phyloP scores from a whole-genome alignment of 1,140 invertebrate genomes.

The Papilio machaon region DNA sequence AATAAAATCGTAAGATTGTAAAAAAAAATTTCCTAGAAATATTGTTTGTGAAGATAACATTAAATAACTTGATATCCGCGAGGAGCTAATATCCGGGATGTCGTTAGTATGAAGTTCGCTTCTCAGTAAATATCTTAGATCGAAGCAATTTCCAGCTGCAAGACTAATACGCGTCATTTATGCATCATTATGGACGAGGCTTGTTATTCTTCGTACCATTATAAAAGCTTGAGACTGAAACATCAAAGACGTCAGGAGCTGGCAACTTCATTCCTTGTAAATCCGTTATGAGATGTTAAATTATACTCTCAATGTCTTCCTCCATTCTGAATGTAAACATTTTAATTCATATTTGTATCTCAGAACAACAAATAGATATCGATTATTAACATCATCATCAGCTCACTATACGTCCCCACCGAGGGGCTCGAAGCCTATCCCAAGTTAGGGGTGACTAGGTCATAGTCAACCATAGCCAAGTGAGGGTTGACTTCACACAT shows the following conservation, averaged over 20 bases:
- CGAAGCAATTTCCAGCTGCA: not conserved
- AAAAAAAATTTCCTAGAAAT: not conserved
- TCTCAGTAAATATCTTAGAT: not conserved
- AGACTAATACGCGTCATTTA: not conserved
- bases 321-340: not conserved
- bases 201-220: not conserved
- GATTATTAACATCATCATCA: not conserved
- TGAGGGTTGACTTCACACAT: too few relatives aligned
- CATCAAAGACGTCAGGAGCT: not conserved
- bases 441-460: too few relatives aligned
- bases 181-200: not conserved
- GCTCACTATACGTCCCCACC: too few relatives aligned
- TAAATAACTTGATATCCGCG: not conserved
- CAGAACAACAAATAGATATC: not conserved
- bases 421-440: too few relatives aligned
- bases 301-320: not conserved
- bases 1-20: not conserved
- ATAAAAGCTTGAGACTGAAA: not conserved
- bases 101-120: not conserved
- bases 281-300: not conserved
- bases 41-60: not conserved
- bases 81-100: not conserved
- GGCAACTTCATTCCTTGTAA: not conserved
- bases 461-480: too few relatives aligned
- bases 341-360: not conserved